Conservation (phyloP, 1,140 invertebrate species). For the Penaeus japonicus region DNA sequence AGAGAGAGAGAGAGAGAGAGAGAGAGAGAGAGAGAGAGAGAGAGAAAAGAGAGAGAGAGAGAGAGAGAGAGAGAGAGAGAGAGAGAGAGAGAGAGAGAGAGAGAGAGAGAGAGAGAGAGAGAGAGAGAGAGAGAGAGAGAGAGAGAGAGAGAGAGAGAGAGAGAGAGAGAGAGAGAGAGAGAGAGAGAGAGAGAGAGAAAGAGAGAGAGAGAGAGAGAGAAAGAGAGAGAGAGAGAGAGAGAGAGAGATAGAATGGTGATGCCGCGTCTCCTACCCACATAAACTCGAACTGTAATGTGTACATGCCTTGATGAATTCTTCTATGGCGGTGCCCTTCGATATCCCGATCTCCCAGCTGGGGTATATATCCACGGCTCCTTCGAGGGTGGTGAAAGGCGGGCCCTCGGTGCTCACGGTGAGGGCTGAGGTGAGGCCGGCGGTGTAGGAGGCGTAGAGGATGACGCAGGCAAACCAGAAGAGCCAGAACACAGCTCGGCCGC, state of each 20-base stretch:
- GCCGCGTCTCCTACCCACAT: neutral
- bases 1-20: neutral
- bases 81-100: no score
- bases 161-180: no score
- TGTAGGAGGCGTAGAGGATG: conserved; percentile 50
- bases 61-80: no score
- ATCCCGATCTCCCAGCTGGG: conserved; percentile 33
- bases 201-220: no score
- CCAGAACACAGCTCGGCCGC: conserved; percentile 37
- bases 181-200: no score
- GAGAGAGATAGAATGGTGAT: no score
- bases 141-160: no score
- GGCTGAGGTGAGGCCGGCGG: conserved; percentile 46
- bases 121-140: no score
- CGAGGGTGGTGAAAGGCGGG: conserved; percentile 33
- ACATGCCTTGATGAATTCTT: neutral
- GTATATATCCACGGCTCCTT: neutral
- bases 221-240: no score
- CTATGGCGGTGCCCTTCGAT: conserved; percentile 16
- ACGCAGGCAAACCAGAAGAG: conserved; percentile 44
- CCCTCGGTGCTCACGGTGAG: conserved; percentile 23
- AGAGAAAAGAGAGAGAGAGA: no score
- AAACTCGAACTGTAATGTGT: neutral
- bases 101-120: no score
- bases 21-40: no score